Percentiles rank a stretch among this genome's conserved stretches.
Evolutionary conservation across 1,140 invertebrate genomes (phyloP).

Genomic region (Ephestia elutella): DNA sequence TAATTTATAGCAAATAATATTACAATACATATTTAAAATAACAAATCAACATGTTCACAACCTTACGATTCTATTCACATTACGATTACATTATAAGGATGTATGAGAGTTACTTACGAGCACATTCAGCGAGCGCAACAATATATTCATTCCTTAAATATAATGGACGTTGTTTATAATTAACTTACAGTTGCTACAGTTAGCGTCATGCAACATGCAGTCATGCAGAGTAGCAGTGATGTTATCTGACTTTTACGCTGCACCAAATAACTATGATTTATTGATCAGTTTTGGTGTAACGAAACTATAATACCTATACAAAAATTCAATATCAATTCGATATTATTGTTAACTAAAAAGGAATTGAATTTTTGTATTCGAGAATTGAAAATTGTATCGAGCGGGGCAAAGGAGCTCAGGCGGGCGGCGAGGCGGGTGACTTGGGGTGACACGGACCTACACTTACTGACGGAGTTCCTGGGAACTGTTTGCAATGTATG

Average conservation of each 20-base stretch:
- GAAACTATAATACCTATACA: not conserved
- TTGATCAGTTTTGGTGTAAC: conserved; percentile 1
- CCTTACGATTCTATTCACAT: no score
- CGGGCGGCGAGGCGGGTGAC: conserved; percentile 15
- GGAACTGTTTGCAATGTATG: not conserved
- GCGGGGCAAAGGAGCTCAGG: conserved; percentile 11
- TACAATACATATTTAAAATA: no score
- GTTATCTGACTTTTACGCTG: not conserved
- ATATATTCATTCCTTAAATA: not conserved
- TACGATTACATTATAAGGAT: no score
- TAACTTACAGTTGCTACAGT: no score
- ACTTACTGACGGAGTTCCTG: not conserved
- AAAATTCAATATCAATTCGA: not conserved
- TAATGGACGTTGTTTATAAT: no score
- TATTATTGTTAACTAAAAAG: not conserved
- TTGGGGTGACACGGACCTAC: conserved; percentile 10
- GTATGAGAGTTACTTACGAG: no score
- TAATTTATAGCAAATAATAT: no score
- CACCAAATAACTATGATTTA: not conserved
- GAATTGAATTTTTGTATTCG: not conserved
- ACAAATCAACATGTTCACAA: no score
- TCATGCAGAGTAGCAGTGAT: not conserved
- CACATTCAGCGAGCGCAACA: not conserved
- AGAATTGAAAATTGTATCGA: not conserved
- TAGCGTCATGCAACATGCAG: not conserved